These are phyloP conservation scores for Glyptemys insculpta DNA, from an alignment of 2,797 vertebrate species.

Conservation along the genomic window DNA sequence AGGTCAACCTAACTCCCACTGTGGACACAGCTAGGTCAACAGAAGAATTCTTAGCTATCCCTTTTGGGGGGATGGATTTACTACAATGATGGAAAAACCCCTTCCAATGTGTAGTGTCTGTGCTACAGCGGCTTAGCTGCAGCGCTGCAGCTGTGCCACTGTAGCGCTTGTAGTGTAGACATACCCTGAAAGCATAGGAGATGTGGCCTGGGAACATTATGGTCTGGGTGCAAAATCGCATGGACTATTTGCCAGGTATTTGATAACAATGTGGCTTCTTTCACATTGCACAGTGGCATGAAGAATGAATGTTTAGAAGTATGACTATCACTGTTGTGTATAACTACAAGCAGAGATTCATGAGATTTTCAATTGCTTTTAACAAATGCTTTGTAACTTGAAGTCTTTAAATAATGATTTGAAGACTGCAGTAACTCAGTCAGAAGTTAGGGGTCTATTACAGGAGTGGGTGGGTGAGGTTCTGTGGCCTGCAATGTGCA, in stretches of 20 bases:
- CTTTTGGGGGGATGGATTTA: neutral
- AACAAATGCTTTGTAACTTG: neutral
- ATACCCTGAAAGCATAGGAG: slow-evolving; percentile 63
- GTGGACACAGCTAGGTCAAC: neutral
- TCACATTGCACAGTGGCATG: neutral
- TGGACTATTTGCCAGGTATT: neutral
- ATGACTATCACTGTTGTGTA: slow-evolving; percentile 57
- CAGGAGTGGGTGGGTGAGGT: neutral
- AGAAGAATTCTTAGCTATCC: too few species aligned
- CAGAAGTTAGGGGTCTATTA: neutral
- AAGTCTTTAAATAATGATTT: neutral
- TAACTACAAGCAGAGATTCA: slow-evolving; percentile 53
- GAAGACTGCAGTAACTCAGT: neutral
- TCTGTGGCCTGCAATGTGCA: neutral
- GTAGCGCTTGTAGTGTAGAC: too few species aligned
- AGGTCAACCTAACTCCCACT: neutral
- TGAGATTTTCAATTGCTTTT: slow-evolving; percentile 56
- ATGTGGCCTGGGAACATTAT: slow-evolving; percentile 38
- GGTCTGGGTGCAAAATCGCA: neutral
- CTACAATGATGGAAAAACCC: neutral
- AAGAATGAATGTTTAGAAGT: slow-evolving; percentile 42
- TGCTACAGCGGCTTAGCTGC: neutral
- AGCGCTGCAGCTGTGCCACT: neutral
- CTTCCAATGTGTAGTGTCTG: too few species aligned
- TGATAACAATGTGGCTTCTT: neutral